Percentiles rank a stretch among this genome's conserved stretches.
Evolutionary conservation across 1,140 invertebrate species (phyloP).

Genomic region (Scylla paramamosain): DNA sequence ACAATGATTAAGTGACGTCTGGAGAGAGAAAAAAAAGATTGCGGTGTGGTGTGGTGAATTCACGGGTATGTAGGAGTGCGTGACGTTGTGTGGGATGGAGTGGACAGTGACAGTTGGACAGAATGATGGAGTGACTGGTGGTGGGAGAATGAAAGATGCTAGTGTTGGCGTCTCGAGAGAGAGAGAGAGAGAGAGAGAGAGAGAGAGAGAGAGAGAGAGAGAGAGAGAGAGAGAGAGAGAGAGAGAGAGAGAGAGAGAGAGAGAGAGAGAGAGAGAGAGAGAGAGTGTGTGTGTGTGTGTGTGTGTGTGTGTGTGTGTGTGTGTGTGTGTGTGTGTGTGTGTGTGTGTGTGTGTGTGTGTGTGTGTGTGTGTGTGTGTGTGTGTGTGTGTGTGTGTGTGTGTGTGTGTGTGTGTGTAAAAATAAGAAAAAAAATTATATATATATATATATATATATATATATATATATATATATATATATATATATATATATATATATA

Average conservation of each 20-base stretch:
- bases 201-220: too few relatives aligned
- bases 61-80: neutral
- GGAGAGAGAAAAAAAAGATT: neutral
- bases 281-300: too few relatives aligned
- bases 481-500: neutral
- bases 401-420: neutral
- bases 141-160: neutral
- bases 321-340: neutral
- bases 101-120: neutral
- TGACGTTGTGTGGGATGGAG: neutral
- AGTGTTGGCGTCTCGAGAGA: neutral
- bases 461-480: slow-evolving; percentile 31
- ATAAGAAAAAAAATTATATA: neutral
- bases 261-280: too few relatives aligned
- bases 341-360: neutral
- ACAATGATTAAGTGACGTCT: neutral
- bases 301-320: neutral
- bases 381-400: slow-evolving; percentile 29
- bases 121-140: neutral
- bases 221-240: too few relatives aligned
- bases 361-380: neutral
- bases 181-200: too few relatives aligned
- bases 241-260: too few relatives aligned
- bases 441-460: slow-evolving; percentile 1
- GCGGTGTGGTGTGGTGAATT: neutral